A percentile compares a stretch with the other conserved stretches of the same genome.
phyloP scores from a whole-genome alignment of 2,113 vertebrate species.

The Hemicordylus capensis region DNA sequence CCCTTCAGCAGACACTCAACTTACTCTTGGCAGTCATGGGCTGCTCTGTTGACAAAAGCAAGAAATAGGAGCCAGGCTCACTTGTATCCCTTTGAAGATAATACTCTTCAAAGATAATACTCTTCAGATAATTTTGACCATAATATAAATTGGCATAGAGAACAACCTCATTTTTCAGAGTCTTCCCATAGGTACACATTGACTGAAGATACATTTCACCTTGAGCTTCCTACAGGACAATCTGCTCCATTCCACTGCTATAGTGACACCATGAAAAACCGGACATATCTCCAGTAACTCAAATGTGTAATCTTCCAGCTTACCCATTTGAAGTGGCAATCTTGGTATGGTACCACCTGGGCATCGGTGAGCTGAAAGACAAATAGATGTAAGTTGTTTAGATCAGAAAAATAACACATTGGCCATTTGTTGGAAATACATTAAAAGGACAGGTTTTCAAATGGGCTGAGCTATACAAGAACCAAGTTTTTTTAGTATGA shows the following conservation, averaged over 20 bases:
- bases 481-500: not conserved
- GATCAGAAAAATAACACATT: not conserved
- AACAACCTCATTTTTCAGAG: not conserved
- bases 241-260: constrained; percentile 7
- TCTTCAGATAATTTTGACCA: constrained; percentile 10
- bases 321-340: constrained; percentile 48
- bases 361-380: constrained; percentile 49
- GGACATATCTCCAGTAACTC: not conserved
- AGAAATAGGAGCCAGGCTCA: not conserved
- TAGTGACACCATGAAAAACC: not conserved
- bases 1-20: not conserved
- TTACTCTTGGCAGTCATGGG: not conserved
- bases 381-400: constrained; percentile 28
- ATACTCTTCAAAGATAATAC: too few relatives aligned
- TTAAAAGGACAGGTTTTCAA: constrained; percentile 46
- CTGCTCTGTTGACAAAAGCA: not conserved
- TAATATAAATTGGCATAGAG: constrained; percentile 9
- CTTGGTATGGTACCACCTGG: constrained; percentile 17
- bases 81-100: not conserved
- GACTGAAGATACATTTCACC: not conserved
- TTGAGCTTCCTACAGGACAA: constrained; percentile 26
- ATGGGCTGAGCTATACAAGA: not conserved
- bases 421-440: constrained; percentile 6
- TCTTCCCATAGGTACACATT: constrained; percentile 4
- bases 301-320: constrained; percentile 35